phyloP scores from a whole-genome alignment of 2,888 invertebrate genomes.

The Nemotelus pantherinus region DNA sequence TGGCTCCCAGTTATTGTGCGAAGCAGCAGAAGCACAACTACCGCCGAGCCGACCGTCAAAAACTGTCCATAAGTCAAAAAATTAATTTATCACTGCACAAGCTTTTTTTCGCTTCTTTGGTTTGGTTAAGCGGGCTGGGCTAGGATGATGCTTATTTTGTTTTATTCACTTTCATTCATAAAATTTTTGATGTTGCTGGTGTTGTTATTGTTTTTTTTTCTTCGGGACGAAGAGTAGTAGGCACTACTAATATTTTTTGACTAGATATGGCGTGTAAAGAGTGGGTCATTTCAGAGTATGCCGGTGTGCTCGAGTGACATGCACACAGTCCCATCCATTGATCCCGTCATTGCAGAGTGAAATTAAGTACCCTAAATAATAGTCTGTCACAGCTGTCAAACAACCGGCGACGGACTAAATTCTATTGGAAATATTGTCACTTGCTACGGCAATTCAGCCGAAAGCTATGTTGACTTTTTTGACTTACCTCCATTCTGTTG shows the following conservation, averaged over 20 bases:
- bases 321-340: conserved; percentile 36
- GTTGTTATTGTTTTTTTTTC: neutral
- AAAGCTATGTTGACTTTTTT: conserved; percentile 33
- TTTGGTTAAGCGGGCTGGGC: neutral
- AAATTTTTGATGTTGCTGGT: conserved; percentile 3
- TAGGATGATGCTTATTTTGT: conserved; percentile 17
- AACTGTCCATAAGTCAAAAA: conserved; percentile 42
- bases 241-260: conserved; percentile 11
- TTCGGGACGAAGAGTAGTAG: neutral
- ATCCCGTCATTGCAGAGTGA: conserved; percentile 22
- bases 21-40: neutral
- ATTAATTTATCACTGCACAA: conserved; percentile 42
- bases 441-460: conserved; percentile 12
- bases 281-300: neutral
- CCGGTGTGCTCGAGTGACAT: conserved; percentile 21
- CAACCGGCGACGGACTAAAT: conserved; percentile 60
- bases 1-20: too few relatives aligned
- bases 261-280: conserved; percentile 6
- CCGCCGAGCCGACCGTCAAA: conserved; percentile 6
- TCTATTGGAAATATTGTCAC: conserved; percentile 43
- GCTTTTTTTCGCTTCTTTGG: conserved; percentile 18
- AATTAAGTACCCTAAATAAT: conserved; percentile 62
- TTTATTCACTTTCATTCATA: conserved; percentile 36
- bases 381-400: conserved; percentile 66
- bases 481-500: neutral